These are phyloP conservation scores for Sceloporus tristichus DNA, from an alignment of 2,113 vertebrate species.

Conservation along the genomic window DNA sequence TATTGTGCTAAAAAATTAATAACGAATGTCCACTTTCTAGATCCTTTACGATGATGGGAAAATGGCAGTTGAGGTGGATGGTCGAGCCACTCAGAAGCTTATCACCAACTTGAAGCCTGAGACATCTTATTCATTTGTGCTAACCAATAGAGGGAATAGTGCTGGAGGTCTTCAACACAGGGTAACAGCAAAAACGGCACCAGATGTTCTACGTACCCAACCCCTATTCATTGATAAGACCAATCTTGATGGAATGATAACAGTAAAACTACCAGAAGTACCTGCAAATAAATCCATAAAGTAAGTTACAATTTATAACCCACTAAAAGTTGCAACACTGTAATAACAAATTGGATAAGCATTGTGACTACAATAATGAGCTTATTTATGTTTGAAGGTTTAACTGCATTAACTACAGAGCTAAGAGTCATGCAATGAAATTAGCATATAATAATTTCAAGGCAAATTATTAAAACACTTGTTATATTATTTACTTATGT, in stretches of 20 bases:
- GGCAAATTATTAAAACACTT: background rate
- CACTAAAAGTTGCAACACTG: background rate
- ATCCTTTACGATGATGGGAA: slow-evolving; percentile 99
- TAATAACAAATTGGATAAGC: background rate
- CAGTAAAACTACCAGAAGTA: slow-evolving; percentile 92
- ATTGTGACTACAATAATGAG: background rate
- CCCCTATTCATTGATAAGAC: slow-evolving; percentile 94
- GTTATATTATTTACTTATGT: background rate
- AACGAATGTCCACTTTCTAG: slow-evolving; percentile 74
- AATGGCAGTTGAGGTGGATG: slow-evolving; percentile 96
- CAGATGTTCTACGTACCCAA: slow-evolving; percentile 93
- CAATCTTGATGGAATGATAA: slow-evolving; percentile 95
- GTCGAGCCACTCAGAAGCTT: slow-evolving; percentile 93
- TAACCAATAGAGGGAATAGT: slow-evolving; percentile 97
- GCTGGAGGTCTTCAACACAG: slow-evolving; percentile 96
- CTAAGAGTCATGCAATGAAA: background rate
- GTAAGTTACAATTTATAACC: slow-evolving; percentile 74
- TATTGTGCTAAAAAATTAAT: slow-evolving; percentile 26
- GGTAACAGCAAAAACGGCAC: slow-evolving; percentile 94
- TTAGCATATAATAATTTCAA: background rate
- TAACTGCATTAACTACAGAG: no score
- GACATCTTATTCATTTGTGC: slow-evolving; percentile 96
- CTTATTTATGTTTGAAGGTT: background rate
- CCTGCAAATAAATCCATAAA: slow-evolving; percentile 92
- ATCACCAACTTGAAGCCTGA: slow-evolving; percentile 97